phyloP scores from a whole-genome alignment of 1,140 invertebrate genomes.

The Lerema accius region DNA sequence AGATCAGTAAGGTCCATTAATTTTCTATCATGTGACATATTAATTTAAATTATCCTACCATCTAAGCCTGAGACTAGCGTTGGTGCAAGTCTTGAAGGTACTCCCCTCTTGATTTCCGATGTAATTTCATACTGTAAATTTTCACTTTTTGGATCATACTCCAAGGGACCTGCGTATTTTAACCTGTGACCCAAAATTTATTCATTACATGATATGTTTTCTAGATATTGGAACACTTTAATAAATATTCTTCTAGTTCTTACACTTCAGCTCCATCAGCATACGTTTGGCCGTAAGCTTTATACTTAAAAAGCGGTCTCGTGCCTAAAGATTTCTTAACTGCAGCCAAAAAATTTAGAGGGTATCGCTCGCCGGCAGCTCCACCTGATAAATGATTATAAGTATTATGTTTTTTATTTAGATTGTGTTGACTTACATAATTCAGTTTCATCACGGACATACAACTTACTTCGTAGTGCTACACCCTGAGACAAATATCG shows the following conservation, averaged over 20 bases:
- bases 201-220: not conserved
- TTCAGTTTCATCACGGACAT: not conserved
- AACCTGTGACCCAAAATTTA: constrained; percentile 37
- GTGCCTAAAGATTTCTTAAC: constrained; percentile 55
- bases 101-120: constrained; percentile 48
- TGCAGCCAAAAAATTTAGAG: constrained; percentile 54
- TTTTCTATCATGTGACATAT: no score
- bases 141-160: constrained; percentile 48
- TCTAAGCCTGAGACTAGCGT: constrained; percentile 43
- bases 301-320: constrained; percentile 60
- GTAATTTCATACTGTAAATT: constrained; percentile 52
- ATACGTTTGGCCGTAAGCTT: constrained; percentile 59
- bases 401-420: no score
- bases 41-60: constrained; percentile 42
- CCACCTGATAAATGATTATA: constrained; percentile 48
- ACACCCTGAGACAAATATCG: constrained; percentile 56
- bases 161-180: constrained; percentile 46
- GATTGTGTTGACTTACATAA: no score
- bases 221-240: constrained; percentile 1
- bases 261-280: constrained; percentile 59
- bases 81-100: constrained; percentile 50
- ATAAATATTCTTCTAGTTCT: constrained; percentile 26
- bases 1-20: not conserved
- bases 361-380: constrained; percentile 60
- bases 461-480: constrained; percentile 57